Evolutionary conservation across 2,113 vertebrate genomes (phyloP), one percentile per base, ranked within the genome.

Genomic region (Callorhinus ursinus): DNA sequence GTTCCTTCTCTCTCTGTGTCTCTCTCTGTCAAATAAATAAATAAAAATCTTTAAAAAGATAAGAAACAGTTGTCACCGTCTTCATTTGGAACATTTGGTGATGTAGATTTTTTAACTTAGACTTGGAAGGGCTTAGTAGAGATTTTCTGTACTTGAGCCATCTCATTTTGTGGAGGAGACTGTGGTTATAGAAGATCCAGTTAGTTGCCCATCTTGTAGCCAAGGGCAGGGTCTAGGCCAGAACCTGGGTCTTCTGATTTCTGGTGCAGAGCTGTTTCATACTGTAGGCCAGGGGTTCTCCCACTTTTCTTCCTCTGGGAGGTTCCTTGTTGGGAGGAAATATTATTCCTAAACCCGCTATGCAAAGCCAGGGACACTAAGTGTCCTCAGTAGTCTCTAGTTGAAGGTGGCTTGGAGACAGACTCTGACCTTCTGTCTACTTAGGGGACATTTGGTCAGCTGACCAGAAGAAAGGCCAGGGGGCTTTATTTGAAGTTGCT

Each of bases 71-170:
- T 87, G 55, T 96, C 79, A 31, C 19, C 77, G 67, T 85, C 61
- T 96, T 95, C 89, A 79, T 95, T 89, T 82, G 72, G 97, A 80
- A 86, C 59, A 65, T 89, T 85, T 93, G 61, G 61, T 84, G 80
- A 83, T 83, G 31, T 28, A 83, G 61, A 65, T 79, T 91, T 46
- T 67, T 77, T 79, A 55, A 61, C 82, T 90, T 84, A 77, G 90
- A 39, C 67, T 80, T 26, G n/a, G 39, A 74, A 86, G 71, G 61
- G 14, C 51, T 74, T 74, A 2, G 51, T 57, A 5, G 71, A 36
- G 49, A 19, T 63, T 4, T 74, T 67, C 57, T 95, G 0, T 33
- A 39, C 74, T 55, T 79, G 11, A 39, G 15, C 85, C 22, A 26
- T 82, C 83, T 92, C 9, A 13, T 72, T 94, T 89, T 53, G 33